Evolutionary conservation across 2,888 invertebrate genomes (phyloP).

Genomic region (Xylota segnis): DNA sequence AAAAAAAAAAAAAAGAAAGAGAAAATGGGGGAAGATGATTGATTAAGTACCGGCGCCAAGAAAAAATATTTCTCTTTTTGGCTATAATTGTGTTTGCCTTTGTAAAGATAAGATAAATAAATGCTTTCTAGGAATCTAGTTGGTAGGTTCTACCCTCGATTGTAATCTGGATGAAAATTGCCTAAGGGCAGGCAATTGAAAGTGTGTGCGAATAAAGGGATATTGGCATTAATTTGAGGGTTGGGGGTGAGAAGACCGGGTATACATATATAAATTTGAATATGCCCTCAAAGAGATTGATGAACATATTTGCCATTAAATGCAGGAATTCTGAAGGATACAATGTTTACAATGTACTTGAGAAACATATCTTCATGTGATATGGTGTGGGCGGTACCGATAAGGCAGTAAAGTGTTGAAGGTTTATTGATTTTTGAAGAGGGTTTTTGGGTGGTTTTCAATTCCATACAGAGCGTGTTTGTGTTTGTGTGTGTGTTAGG

Average conservation of each 20-base stretch:
- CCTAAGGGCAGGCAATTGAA: not conserved
- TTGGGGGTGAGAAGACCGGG: not conserved
- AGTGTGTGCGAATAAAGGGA: not conserved
- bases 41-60: slow-evolving; percentile 23
- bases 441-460: not conserved
- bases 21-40: slow-evolving; percentile 17
- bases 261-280: slow-evolving; percentile 5
- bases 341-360: slow-evolving; percentile 59
- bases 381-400: not conserved
- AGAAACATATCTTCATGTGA: slow-evolving; percentile 26
- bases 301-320: slow-evolving; percentile 40
- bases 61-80: not conserved
- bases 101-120: not conserved
- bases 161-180: not conserved
- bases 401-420: slow-evolving; percentile 7
- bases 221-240: slow-evolving; percentile 5
- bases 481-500: not conserved
- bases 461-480: no score
- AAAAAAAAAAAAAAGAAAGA: not conserved
- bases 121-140: slow-evolving; percentile 11
- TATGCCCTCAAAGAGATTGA: slow-evolving; percentile 22
- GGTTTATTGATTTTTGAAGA: slow-evolving; percentile 39
- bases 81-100: slow-evolving; percentile 18
- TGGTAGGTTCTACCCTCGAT: not conserved
- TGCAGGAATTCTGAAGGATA: slow-evolving; percentile 41